Percentiles rank a stretch among this genome's conserved stretches.
These are phyloP conservation scores for Rhagoletis zephyria DNA, from an alignment of 1,140 invertebrate species.

Conservation along the genomic window DNA sequence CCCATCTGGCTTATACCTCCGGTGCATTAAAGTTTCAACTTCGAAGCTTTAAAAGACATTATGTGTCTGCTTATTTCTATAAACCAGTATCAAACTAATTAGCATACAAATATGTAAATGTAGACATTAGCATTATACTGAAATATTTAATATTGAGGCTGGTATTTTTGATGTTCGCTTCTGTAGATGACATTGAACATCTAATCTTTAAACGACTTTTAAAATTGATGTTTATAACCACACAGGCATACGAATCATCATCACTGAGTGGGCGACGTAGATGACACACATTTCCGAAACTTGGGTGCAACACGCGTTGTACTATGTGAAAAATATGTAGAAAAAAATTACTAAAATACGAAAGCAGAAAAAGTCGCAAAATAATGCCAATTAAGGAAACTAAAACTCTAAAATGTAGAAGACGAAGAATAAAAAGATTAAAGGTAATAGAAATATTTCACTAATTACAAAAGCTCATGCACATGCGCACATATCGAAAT, in stretches of 20 bases:
- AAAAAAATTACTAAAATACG: not conserved
- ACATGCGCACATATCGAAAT: no score
- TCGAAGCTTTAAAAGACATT: no score
- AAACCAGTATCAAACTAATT: conserved; percentile 14
- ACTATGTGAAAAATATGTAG: not conserved
- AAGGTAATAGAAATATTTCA: no score
- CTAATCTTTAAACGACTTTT: not conserved
- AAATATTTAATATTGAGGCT: not conserved
- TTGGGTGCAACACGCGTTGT: not conserved
- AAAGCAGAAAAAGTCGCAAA: not conserved
- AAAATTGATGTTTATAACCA: not conserved
- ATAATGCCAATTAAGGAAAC: not conserved
- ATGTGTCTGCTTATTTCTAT: not conserved
- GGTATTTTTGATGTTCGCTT: not conserved
- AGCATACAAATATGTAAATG: conserved; percentile 10
- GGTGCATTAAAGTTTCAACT: no score
- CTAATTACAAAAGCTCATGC: no score
- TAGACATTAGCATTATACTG: not conserved
- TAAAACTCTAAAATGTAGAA: no score
- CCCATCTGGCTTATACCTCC: no score
- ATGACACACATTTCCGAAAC: conserved; percentile 5
- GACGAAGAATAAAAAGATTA: no score
- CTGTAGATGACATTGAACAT: not conserved
- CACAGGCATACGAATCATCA: not conserved
- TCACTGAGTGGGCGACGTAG: not conserved